phyloP scores from a whole-genome alignment of 2,888 invertebrate genomes.

The Oegoconia quadripuncta region DNA sequence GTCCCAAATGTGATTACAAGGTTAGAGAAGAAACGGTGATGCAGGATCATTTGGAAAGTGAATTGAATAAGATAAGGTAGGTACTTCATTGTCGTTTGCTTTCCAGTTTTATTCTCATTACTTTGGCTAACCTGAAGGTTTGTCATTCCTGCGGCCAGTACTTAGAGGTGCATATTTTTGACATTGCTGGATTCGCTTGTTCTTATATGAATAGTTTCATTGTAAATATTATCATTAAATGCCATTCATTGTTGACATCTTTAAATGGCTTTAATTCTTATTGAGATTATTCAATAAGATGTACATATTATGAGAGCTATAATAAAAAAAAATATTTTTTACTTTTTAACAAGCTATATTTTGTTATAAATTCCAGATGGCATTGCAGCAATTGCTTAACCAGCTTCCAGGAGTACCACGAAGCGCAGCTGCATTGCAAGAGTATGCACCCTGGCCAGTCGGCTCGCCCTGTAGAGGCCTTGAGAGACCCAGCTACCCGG shows the following conservation, averaged over 20 bases:
- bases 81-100: too few species aligned
- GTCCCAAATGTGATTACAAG: conserved; percentile 51
- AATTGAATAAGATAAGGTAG: conserved; percentile 63
- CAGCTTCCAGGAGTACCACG: conserved; percentile 57
- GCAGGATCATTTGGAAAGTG: conserved; percentile 57
- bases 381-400: conserved; percentile 50
- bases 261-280: neutral
- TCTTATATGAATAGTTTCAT: too few species aligned
- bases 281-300: neutral
- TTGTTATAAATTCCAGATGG: conserved; percentile 61
- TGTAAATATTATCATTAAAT: too few species aligned
- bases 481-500: conserved; percentile 40
- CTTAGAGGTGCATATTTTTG: too few species aligned
- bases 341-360: neutral
- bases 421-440: conserved; percentile 63
- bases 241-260: neutral
- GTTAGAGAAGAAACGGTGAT: conserved; percentile 42
- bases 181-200: conserved; percentile 8
- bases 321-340: neutral
- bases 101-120: neutral
- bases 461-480: conserved; percentile 46
- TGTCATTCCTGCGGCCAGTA: neutral
- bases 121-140: neutral
- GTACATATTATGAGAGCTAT: neutral
- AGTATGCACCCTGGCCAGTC: conserved; percentile 33